Evolutionary conservation across 2,888 invertebrate species (phyloP).

Genomic region (Octodonta nipae): DNA sequence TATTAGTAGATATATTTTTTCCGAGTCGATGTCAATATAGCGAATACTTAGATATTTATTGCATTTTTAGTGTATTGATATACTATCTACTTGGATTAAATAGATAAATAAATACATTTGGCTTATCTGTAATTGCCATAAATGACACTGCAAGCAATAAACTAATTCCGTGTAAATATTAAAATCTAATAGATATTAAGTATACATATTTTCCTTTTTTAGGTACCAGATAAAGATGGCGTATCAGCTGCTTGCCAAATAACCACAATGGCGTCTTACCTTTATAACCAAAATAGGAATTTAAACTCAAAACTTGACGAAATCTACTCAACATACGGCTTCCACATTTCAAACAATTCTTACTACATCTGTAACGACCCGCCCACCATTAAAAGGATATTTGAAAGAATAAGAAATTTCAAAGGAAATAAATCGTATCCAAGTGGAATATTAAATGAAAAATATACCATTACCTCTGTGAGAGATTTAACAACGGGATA

Average conservation of each 20-base stretch:
- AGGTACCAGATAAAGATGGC: slow-evolving; percentile 96
- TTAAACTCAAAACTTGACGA: slow-evolving; percentile 52
- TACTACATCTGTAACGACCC: slow-evolving; percentile 80
- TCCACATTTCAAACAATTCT: slow-evolving; percentile 74
- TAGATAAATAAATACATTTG: no score
- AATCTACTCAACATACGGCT: slow-evolving; percentile 76
- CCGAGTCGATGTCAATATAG: no score
- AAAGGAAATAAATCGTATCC: slow-evolving; percentile 57
- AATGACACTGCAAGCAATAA: no score
- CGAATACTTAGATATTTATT: no score
- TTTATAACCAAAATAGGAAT: slow-evolving; percentile 47
- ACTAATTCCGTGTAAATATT: no score
- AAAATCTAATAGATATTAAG: no score
- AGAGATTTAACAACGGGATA: slow-evolving; percentile 83
- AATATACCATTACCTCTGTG: slow-evolving; percentile 52
- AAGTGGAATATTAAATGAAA: slow-evolving; percentile 44
- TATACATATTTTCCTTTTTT: no score
- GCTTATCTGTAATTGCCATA: no score
- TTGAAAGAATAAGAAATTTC: slow-evolving; percentile 68
- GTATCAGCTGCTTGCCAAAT: slow-evolving; percentile 74
- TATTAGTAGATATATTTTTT: no score
- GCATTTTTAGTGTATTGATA: no score
- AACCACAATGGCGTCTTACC: slow-evolving; percentile 60
- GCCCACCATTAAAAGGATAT: slow-evolving; percentile 56
- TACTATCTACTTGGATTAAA: no score